Conservation (phyloP, 2,888 invertebrate species). For the Calameuta pallipes region DNA sequence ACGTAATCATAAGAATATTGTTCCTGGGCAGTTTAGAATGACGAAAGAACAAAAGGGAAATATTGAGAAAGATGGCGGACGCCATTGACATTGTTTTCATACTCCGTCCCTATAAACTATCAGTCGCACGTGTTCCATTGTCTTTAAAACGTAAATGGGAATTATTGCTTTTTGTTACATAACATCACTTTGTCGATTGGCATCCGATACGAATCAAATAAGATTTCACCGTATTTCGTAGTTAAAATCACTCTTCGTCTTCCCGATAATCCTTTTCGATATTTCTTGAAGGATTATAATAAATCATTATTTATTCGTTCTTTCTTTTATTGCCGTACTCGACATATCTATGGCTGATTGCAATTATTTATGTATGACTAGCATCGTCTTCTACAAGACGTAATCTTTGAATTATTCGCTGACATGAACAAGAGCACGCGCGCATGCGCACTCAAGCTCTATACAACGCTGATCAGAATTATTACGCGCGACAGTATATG, state of each 20-base stretch:
- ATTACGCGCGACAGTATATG: constrained; percentile 45
- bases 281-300: not conserved
- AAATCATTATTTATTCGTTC: not conserved
- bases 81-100: not conserved
- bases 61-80: not conserved
- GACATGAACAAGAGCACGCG: not conserved
- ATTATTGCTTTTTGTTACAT: constrained; percentile 40
- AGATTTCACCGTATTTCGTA: not conserved
- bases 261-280: not conserved
- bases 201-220: not conserved
- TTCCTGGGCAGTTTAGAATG: not conserved
- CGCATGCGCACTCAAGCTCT: not conserved
- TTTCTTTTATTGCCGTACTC: not conserved
- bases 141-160: constrained; percentile 18
- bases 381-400: not conserved
- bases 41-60: not conserved
- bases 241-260: not conserved
- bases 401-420: not conserved
- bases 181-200: constrained; percentile 4
- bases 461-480: not conserved
- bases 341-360: not conserved
- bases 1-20: not conserved
- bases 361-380: not conserved
- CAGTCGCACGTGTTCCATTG: constrained; percentile 39
- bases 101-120: constrained; percentile 35